Evolutionary conservation across 1,140 invertebrate genomes (phyloP).

Genomic region (Papilio aristodemus): DNA sequence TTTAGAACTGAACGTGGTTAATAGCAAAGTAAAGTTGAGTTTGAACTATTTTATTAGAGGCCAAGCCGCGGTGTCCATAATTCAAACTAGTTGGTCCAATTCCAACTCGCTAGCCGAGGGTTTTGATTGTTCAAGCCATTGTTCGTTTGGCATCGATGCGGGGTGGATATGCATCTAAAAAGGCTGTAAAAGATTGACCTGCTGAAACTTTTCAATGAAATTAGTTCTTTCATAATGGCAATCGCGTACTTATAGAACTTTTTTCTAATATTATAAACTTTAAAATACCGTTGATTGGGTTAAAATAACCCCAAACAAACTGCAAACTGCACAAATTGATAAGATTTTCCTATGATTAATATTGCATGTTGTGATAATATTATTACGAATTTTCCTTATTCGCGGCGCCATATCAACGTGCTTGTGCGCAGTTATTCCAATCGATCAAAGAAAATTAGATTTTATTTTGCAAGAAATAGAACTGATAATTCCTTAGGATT

Average conservation of each 20-base stretch:
- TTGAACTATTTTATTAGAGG: slow-evolving; percentile 46
- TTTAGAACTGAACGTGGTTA: slow-evolving; percentile 18
- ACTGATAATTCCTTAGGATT: no score
- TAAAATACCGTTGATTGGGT: no score
- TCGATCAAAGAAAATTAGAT: no score
- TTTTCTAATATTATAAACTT: background rate
- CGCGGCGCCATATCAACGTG: background rate
- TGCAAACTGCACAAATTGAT: background rate
- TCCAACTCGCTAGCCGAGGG: slow-evolving; percentile 38
- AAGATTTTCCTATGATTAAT: background rate
- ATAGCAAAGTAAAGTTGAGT: slow-evolving; percentile 36
- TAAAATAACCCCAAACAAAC: no score
- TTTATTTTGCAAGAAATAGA: no score
- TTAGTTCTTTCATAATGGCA: background rate
- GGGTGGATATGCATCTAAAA: slow-evolving; percentile 16
- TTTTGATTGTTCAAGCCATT: slow-evolving; percentile 41
- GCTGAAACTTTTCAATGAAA: slow-evolving; percentile 19
- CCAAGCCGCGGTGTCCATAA: slow-evolving; percentile 39
- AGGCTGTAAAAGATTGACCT: slow-evolving; percentile 23
- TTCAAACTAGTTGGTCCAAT: slow-evolving; percentile 43
- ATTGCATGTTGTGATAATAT: background rate
- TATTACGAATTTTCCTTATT: background rate
- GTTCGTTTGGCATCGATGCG: slow-evolving; percentile 32
- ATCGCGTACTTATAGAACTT: background rate
- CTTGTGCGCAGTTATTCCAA: background rate